These are phyloP conservation scores for Drosophila busckii DNA, from an alignment of 1,140 invertebrate species.

Conservation along the genomic window DNA sequence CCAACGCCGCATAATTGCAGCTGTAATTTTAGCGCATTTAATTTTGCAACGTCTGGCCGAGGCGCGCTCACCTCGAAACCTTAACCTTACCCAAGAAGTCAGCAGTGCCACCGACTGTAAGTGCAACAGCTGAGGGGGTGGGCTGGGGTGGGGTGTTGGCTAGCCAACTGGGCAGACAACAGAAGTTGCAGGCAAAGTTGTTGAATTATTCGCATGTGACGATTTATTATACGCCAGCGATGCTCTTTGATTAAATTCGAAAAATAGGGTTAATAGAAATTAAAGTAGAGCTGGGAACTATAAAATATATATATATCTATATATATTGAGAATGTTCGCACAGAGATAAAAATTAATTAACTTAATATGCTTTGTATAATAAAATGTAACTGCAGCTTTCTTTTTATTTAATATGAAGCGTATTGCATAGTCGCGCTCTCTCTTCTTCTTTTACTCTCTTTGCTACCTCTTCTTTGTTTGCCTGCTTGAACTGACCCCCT, in stretches of 20 bases:
- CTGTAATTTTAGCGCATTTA: constrained; percentile 68
- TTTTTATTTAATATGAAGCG: too few relatives aligned
- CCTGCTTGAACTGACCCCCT: constrained; percentile 20
- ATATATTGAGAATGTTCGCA: too few relatives aligned
- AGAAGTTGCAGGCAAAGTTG: constrained; percentile 2
- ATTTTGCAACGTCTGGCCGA: constrained; percentile 52
- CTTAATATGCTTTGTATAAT: too few relatives aligned
- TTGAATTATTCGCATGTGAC: constrained; percentile 40
- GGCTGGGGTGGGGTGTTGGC: constrained; percentile 10
- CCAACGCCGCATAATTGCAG: constrained; percentile 69
- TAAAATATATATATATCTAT: too few relatives aligned
- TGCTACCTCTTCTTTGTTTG: constrained; percentile 6
- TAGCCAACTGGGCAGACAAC: not conserved
- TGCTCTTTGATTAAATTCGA: too few relatives aligned
- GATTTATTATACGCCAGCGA: too few relatives aligned
- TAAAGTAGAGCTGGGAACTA: too few relatives aligned
- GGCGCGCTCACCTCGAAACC: constrained; percentile 35
- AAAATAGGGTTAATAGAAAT: too few relatives aligned
- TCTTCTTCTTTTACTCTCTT: constrained; percentile 3
- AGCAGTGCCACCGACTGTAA: constrained; percentile 13
- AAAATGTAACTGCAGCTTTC: too few relatives aligned
- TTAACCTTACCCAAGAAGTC: constrained; percentile 44
- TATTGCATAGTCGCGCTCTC: too few relatives aligned
- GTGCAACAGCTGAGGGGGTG: constrained; percentile 12
- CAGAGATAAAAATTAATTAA: too few relatives aligned